A percentile compares a stretch with the other conserved stretches of the same genome.
Evolutionary conservation across 2,113 vertebrate genomes (phyloP).

Genomic region (Etia nguti): DNA sequence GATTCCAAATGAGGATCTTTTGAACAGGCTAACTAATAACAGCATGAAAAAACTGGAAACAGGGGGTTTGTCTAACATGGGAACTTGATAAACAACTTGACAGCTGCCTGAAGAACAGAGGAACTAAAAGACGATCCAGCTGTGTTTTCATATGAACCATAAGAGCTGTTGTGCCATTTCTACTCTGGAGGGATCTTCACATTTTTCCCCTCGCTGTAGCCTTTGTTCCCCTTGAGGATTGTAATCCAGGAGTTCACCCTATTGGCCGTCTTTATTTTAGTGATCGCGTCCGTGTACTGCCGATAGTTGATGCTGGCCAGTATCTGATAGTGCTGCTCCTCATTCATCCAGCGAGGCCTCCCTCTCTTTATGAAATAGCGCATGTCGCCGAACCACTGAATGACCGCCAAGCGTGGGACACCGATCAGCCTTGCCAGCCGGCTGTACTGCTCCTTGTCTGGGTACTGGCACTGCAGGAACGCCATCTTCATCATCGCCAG

Average conservation of each 20-base stretch:
- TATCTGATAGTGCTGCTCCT: constrained; percentile 17
- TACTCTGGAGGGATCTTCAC: not conserved
- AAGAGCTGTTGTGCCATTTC: not conserved
- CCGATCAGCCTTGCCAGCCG: constrained; percentile 62
- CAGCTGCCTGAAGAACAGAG: not conserved
- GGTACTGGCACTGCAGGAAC: constrained; percentile 78
- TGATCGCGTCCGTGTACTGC: not conserved
- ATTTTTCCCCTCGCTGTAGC: not conserved
- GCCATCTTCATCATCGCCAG: constrained; percentile 70
- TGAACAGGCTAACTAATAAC: not conserved
- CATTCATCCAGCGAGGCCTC: constrained; percentile 75
- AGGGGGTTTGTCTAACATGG: not conserved
- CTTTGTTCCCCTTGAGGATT: not conserved
- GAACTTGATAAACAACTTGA: not conserved
- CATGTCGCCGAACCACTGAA: constrained; percentile 82
- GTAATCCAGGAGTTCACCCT: not conserved
- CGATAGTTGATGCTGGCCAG: constrained; percentile 3
- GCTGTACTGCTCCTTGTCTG: constrained; percentile 68
- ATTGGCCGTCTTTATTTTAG: not conserved
- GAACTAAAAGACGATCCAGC: not conserved
- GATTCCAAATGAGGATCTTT: not conserved
- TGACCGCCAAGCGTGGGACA: constrained; percentile 67
- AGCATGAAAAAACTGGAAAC: not conserved
- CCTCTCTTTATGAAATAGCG: constrained; percentile 78
- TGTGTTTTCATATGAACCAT: not conserved